Base-by-base conservation (phyloP, 2,797 vertebrate species). In the Botia kubotai region DNA sequence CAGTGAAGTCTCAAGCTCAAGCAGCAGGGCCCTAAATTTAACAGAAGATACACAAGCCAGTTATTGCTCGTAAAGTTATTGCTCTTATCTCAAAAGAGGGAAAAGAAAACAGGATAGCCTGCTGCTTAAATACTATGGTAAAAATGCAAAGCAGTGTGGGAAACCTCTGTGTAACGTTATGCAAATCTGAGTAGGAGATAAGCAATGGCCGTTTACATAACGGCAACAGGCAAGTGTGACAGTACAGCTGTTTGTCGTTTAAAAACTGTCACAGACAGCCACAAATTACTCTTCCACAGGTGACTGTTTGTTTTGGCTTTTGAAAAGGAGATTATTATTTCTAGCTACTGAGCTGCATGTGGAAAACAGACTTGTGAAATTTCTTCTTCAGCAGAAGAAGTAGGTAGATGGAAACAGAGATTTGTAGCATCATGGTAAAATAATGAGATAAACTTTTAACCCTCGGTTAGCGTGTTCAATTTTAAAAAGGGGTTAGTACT, bases 151-250 rank as follows among this genome's bases (percentile, higher is more conserved):
- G 85, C 90, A 87, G 88, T 77, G 82, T 89, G 89, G 88, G 91
- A 92, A 91, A 88, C 82, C 19, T 58, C 46, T 85, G 82, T 71
- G 21, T 81, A 87, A 87, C 83, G 83, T 93, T 94, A 94, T 93
- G 92, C 92, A 93, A 93, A 93, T 83, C 83, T 81, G 83, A 13
- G 80, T 19, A 55, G 83, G 65, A 92, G 92, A 93, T 93, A 94
- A 92, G 90, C 89, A 12, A 17, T 70, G 83, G 84, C 89, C 79
- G 91, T 93, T 93, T 88, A 89, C 81, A 85, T 86, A 92, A 91
- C 85, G 67, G 86, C 88, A 79, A 86, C 76, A 79, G 84, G 81
- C 80, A 2, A 29, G 60, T 63, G 26, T 87, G 53, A 36, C n/a
- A 58, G 39, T 82, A 82, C 89, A 93, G 89, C 87, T 91, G 90